Base-by-base conservation (phyloP, 1,140 invertebrate genomes). In the Prorops nasuta region DNA sequence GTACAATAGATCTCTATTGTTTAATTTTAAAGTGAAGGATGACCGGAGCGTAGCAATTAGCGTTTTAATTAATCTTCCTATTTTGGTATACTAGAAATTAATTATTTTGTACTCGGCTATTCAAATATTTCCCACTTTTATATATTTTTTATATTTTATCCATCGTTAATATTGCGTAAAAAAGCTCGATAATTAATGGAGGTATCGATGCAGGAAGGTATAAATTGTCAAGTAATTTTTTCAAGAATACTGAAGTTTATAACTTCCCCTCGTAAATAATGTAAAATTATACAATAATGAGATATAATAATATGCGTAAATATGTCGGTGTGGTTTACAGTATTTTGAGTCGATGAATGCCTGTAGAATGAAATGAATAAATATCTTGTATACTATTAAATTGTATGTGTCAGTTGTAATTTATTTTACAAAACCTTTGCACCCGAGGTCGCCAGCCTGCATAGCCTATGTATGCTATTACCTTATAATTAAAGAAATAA, bases 361-460 rank as follows among this genome's bases (percentile, higher is more conserved):
- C 21, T 49, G 37, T 54, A 49, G 22, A 17, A 3, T 54, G 32
- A 44, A 49, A 19, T 31, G n/a, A 22, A 10, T n/a, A 45, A 39
- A 39, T 9, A 35, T 37, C n/a, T 42, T 44, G 21, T 44, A 35
- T 12, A 38, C 28, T n/a, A n/a, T n/a, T n/a, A n/a, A n/a, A n/a
- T n/a, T n/a, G n/a, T n/a, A n/a, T n/a, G n/a, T n/a, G n/a, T n/a
- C n/a, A n/a, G n/a, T n/a, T n/a, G n/a, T n/a, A n/a, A n/a, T n/a
- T n/a, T n/a, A n/a, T n/a, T n/a, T n/a, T n/a, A n/a, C n/a, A n/a
- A n/a, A n/a, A n/a, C n/a, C n/a, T n/a, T n/a, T n/a, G n/a, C n/a
- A n/a, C n/a, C n/a, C n/a, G n/a, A n/a, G n/a, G n/a, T n/a, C n/a
- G n/a, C n/a, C n/a, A n/a, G n/a, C n/a, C n/a, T n/a, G n/a, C n/a